These are phyloP conservation scores for Empis stercorea DNA, from an alignment of 2,888 invertebrate genomes.

Conservation along the genomic window DNA sequence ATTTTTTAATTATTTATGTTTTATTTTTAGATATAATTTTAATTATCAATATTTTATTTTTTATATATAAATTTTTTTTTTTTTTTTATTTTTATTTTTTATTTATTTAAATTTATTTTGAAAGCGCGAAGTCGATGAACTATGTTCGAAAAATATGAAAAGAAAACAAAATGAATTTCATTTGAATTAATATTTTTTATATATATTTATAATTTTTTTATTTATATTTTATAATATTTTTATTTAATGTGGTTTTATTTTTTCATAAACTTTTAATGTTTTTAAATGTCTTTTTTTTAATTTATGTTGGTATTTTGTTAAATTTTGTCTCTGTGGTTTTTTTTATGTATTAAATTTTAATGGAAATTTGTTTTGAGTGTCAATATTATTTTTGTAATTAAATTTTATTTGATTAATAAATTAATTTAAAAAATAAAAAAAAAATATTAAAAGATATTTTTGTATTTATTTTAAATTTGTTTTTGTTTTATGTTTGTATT, in stretches of 20 bases:
- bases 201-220: not conserved
- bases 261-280: too few relatives aligned
- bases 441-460: too few relatives aligned
- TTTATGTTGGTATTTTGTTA: too few relatives aligned
- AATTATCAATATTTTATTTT: slow-evolving; percentile 4
- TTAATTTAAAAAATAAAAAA: too few relatives aligned
- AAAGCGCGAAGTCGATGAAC: slow-evolving; percentile 16
- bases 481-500: too few relatives aligned
- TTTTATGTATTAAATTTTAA: too few relatives aligned
- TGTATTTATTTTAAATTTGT: too few relatives aligned
- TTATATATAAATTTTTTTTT: slow-evolving; percentile 6
- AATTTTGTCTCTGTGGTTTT: too few relatives aligned
- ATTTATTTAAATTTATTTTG: slow-evolving; percentile 8
- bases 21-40: slow-evolving; percentile 7
- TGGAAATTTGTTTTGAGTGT: too few relatives aligned
- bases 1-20: slow-evolving; percentile 10
- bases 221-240: slow-evolving; percentile 6
- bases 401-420: too few relatives aligned
- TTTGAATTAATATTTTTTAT: not conserved
- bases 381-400: too few relatives aligned
- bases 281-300: too few relatives aligned
- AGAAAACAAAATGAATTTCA: slow-evolving; percentile 8
- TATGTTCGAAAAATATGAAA: slow-evolving; percentile 13
- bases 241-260: not conserved
- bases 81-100: slow-evolving; percentile 9